Base-by-base conservation (phyloP, 2,113 vertebrate genomes). In the Scolopax mira region DNA sequence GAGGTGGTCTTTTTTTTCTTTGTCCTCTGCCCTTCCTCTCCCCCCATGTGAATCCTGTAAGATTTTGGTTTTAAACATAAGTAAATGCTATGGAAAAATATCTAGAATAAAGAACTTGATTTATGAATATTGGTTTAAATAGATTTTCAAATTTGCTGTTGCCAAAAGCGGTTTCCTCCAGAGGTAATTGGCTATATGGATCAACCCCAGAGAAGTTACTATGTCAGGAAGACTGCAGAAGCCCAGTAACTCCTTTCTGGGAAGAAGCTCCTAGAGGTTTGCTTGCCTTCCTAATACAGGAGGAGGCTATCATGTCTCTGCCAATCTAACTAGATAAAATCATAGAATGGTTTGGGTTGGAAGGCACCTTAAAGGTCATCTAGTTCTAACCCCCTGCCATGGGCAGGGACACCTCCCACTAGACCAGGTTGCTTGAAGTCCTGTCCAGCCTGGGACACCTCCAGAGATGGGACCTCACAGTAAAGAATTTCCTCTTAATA, bases 21-120 rank as follows among this genome's bases (percentile, higher is more conserved):
- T 22, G 58, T 16, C 14, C 55, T 22, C 13, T 17, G 1, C 5
- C 3, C 4, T 1, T 7, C 7, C 3, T 5, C 10, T 51, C 7
- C 17, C 4, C 7, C 4, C 2, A 5, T 25, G 17, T 83, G 61
- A 74, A 42, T 81, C 12, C 27, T 79, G 4, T 48, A 61, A 58
- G 41, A 49, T 61, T 85, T 93, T 75, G 31, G 27, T 6, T 37
- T 54, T 81, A 55, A 79, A 51, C 1, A 57, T 39, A 51, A 67
- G 48, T 51, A 46, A 88, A 79, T 55, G 9, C 11, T 61, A 19
- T 60, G 24, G 61, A 30, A 35, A 66, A 87, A 71, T 48, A 66
- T 28, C n/a, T 73, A 30, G 72, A 92, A 46, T 70, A 77, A 93
- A 75, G 31, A 85, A 52, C 30, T 4, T 13, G 30, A 39, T 52